Conservation (phyloP, 2,888 invertebrate genomes). For the Lithophane leautieri region DNA sequence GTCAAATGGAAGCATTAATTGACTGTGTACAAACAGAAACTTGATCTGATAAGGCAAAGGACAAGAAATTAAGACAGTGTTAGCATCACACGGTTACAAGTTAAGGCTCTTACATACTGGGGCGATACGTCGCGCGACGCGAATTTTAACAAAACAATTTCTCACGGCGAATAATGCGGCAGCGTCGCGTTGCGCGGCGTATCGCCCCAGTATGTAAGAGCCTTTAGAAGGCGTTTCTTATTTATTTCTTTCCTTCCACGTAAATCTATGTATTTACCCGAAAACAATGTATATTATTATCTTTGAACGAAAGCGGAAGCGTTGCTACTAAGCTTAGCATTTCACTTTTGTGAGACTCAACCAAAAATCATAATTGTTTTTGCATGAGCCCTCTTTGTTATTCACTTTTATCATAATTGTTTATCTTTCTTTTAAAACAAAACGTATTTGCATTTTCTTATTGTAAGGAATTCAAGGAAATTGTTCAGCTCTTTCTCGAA, state of each 20-base stretch:
- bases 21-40: background rate
- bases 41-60: background rate
- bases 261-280: background rate
- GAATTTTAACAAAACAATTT: no score
- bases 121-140: no score
- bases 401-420: background rate
- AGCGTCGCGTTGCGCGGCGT: no score
- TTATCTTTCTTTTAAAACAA: conserved; percentile 2
- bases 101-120: no score
- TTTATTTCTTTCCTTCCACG: background rate
- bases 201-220: no score
- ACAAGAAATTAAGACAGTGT: background rate
- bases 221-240: background rate
- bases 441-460: background rate
- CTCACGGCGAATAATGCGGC: no score
- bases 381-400: background rate
- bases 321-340: background rate
- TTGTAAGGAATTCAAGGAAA: background rate
- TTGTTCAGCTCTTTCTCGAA: background rate
- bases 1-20: background rate
- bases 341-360: conserved; percentile 12
- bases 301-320: background rate
- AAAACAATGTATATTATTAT: conserved; percentile 12
- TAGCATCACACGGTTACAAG: background rate
- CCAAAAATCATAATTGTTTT: conserved; percentile 10